Base-by-base conservation (phyloP, 2,888 invertebrate genomes). In the Acleris holmiana region DNA sequence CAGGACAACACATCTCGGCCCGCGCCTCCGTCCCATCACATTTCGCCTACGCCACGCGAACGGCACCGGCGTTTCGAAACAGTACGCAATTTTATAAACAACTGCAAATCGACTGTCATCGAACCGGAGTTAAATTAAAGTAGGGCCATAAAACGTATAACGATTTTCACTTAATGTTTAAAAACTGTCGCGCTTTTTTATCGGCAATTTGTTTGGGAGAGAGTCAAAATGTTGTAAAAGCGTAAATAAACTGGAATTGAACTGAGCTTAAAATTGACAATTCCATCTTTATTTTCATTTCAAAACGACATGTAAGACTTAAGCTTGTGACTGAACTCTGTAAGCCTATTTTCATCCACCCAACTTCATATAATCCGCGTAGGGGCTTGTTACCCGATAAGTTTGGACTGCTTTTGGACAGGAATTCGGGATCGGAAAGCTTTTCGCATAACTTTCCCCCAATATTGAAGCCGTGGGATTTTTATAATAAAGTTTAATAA, bases 1-100 rank as follows among this genome's bases (percentile, higher is more conserved):
- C 89, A 89, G 88, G 89, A 89, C 88, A 86, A 86, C 86, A 83
- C 80, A 86, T 87, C 88, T 86, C 85, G 90, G 89, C 86, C 87
- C 86, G 85, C 86, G 84, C 85, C 50, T 59, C 64, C 58, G 48
- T 85, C 78, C 85, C 82, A 78, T 77, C 78, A 75, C 73, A 80
- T 82, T 82, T 81, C 73, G 71, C 71, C 70, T 60, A 67, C 70
- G 67, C 69, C 66, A 67, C 71, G 67, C 66, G 67, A 55, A 58
- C 72, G 70, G 69, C 75, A 80, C 79, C 73, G 79, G 73, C 76
- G 71, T 80, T 81, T 82, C 72, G 71, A 76, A 80, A 79, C 75
- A 68, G 48, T 67, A 62, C 79, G 76, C 71, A 79, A 81, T 83
- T 79, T 82, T 81, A 84, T 83, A 83, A 84, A 79, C 79, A 80